phyloP scores from a whole-genome alignment of 2,113 vertebrate species.

The Peromyscus maniculatus region DNA sequence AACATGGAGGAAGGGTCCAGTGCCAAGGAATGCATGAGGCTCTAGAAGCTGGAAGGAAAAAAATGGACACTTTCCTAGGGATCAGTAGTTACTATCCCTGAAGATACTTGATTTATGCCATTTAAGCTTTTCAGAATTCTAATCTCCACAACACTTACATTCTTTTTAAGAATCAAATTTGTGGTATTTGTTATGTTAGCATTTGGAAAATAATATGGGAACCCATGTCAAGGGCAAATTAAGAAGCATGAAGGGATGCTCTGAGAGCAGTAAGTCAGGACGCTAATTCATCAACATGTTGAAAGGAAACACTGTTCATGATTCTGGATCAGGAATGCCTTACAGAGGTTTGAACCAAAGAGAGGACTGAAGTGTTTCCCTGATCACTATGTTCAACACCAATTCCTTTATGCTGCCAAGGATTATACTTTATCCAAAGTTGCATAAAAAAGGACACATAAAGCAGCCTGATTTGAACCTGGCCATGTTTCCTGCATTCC shows the following conservation, averaged over 20 bases:
- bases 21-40: background rate
- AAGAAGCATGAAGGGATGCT: background rate
- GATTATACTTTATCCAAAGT: too few species aligned
- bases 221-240: background rate
- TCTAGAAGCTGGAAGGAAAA: too few species aligned
- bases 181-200: background rate
- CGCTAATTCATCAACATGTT: background rate
- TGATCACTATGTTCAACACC: too few species aligned
- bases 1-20: background rate
- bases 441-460: too few species aligned
- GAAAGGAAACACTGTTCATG: background rate
- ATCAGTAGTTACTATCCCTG: background rate
- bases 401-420: background rate
- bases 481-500: background rate
- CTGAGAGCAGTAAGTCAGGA: too few species aligned
- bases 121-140: background rate
- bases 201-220: background rate
- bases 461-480: background rate
- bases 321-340: accelerated
- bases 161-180: background rate
- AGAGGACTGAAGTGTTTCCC: background rate
- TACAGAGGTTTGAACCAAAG: accelerated
- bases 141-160: too few species aligned
- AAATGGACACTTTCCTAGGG: too few species aligned
- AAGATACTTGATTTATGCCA: background rate